These are phyloP conservation scores for Neoascia interrupta DNA, from an alignment of 2,888 invertebrate genomes.

Conservation along the genomic window DNA sequence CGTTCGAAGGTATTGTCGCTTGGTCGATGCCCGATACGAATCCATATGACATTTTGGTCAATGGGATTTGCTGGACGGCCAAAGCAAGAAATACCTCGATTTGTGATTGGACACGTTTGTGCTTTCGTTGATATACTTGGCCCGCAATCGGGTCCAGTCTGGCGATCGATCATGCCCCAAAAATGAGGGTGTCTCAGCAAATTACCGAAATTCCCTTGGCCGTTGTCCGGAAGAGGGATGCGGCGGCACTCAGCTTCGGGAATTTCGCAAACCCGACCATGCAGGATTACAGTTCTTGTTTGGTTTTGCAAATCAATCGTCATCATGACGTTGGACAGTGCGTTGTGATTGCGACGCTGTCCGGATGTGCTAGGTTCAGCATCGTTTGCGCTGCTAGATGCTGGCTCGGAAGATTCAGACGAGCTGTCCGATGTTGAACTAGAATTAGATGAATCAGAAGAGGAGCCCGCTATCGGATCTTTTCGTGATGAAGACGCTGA, in stretches of 20 bases:
- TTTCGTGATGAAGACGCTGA: constrained; percentile 19
- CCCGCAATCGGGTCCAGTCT: constrained; percentile 15
- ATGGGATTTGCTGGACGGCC: constrained; percentile 77
- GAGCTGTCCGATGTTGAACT: neutral
- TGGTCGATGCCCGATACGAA: constrained; percentile 77
- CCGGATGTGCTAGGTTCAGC: constrained; percentile 5
- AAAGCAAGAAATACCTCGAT: constrained; percentile 78
- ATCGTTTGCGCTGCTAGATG: neutral
- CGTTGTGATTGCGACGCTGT: neutral
- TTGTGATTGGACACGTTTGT: constrained; percentile 73
- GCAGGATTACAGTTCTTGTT: constrained; percentile 18
- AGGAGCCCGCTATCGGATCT: constrained; percentile 4
- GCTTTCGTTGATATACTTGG: constrained; percentile 16
- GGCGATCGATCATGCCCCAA: constrained; percentile 76
- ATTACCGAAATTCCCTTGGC: constrained; percentile 72
- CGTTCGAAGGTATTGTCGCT: constrained; percentile 81
- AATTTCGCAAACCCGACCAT: constrained; percentile 38
- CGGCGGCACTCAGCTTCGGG: constrained; percentile 26
- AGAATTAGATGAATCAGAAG: neutral
- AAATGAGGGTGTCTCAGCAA: constrained; percentile 76
- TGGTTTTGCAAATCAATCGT: constrained; percentile 34
- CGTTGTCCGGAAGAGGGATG: constrained; percentile 19
- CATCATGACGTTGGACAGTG: constrained; percentile 18
- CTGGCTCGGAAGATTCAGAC: constrained; percentile 8
- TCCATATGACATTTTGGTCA: constrained; percentile 77